These are phyloP conservation scores for Synanthedon vespiformis DNA, from an alignment of 2,888 invertebrate species.

Conservation along the genomic window DNA sequence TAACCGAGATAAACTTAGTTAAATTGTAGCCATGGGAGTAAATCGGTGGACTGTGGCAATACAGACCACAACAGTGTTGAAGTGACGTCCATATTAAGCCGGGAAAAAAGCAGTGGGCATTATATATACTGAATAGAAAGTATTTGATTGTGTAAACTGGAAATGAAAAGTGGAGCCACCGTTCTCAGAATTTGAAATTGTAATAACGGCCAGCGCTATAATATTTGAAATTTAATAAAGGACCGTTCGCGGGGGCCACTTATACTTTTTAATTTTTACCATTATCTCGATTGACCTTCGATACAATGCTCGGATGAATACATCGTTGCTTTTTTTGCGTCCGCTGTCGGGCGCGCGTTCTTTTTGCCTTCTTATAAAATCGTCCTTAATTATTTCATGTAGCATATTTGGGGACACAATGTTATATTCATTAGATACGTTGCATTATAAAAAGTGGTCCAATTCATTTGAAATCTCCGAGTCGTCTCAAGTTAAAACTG, in stretches of 20 bases:
- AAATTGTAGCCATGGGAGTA: too few relatives aligned
- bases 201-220: slow-evolving; percentile 46
- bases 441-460: too few relatives aligned
- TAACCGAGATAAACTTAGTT: too few relatives aligned
- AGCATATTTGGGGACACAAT: slow-evolving; percentile 6
- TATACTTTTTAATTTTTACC: slow-evolving; percentile 66
- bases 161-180: slow-evolving; percentile 35
- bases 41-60: too few relatives aligned
- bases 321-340: slow-evolving; percentile 40
- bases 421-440: slow-evolving; percentile 7
- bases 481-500: slow-evolving; percentile 22
- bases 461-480: too few relatives aligned
- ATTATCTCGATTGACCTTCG: slow-evolving; percentile 60
- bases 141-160: slow-evolving; percentile 11
- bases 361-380: slow-evolving; percentile 32
- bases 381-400: slow-evolving; percentile 11
- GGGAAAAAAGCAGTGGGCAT: background rate
- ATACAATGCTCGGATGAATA: slow-evolving; percentile 54
- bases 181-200: slow-evolving; percentile 57
- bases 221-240: slow-evolving; percentile 68
- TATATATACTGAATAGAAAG: slow-evolving; percentile 2
- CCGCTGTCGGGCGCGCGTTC: slow-evolving; percentile 13
- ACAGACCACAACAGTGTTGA: too few relatives aligned
- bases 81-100: too few relatives aligned
- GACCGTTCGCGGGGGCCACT: slow-evolving; percentile 42